phyloP scores from a whole-genome alignment of 2,113 vertebrate species.

The Strigops habroptila region DNA sequence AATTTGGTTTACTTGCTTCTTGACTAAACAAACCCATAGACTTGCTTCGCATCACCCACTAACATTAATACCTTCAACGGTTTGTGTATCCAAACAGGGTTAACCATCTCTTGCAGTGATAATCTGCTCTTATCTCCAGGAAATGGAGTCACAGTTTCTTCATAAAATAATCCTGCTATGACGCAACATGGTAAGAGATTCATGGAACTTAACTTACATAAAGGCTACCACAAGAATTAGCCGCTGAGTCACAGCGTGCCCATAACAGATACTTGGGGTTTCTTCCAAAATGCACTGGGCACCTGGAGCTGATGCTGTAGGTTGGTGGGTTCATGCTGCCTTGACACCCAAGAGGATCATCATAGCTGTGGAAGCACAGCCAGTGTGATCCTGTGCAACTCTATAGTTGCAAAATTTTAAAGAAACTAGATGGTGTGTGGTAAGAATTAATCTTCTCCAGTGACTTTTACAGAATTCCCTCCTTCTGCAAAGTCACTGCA shows the following conservation, averaged over 20 bases:
- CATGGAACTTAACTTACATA: not conserved
- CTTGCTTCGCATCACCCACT: not conserved
- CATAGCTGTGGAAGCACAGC: not conserved
- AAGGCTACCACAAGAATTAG: not conserved
- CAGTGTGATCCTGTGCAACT: not conserved
- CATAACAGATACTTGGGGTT: not conserved
- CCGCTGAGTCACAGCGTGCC: not conserved
- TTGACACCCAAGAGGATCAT: not conserved
- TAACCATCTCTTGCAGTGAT: not conserved
- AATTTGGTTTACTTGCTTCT: not conserved
- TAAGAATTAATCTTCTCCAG: not conserved
- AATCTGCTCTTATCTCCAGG: constrained; percentile 30
- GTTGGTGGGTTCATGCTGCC: not conserved
- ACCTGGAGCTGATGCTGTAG: not conserved
- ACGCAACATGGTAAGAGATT: not conserved
- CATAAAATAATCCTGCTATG: constrained; percentile 33
- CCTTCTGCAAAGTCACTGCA: not conserved
- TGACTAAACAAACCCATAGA: not conserved
- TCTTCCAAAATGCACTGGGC: not conserved
- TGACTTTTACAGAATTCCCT: not conserved
- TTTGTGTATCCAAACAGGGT: not conserved
- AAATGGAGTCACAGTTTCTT: constrained; percentile 55
- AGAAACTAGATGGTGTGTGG: not conserved
- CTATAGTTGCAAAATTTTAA: not conserved
- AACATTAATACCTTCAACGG: not conserved